phyloP scores from a whole-genome alignment of 2,797 vertebrate species.

The Bucorvus abyssinicus region DNA sequence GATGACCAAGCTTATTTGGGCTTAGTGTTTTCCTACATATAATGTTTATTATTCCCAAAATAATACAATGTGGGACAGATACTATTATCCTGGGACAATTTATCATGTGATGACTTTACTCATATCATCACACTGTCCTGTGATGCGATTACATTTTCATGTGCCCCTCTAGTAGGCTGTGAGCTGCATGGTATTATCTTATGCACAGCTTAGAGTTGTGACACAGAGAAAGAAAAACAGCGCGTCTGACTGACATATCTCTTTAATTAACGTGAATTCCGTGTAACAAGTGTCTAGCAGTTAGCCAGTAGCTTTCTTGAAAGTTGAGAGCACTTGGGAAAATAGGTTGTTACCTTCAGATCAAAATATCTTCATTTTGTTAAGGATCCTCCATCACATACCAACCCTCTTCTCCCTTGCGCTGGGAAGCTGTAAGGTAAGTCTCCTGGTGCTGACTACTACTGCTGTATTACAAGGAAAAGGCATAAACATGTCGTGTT shows the following conservation, averaged over 20 bases:
- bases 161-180: neutral
- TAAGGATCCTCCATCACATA: neutral
- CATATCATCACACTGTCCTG: neutral
- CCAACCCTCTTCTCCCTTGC: neutral
- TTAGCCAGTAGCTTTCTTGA: neutral
- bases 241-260: neutral
- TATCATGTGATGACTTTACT: slow-evolving; percentile 23
- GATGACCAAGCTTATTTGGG: slow-evolving; percentile 43
- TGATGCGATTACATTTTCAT: neutral
- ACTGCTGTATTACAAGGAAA: neutral
- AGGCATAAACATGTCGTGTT: neutral
- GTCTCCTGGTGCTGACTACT: neutral
- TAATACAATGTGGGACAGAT: slow-evolving; percentile 12
- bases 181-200: neutral
- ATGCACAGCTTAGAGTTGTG: neutral
- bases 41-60: slow-evolving; percentile 53
- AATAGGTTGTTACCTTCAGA: neutral
- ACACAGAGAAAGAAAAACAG: neutral
- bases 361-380: neutral
- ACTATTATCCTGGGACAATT: neutral
- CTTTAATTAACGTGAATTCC: neutral
- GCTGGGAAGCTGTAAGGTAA: neutral
- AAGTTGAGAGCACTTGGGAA: neutral
- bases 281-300: neutral
- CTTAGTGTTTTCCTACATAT: neutral